Base-by-base conservation (phyloP, 1,140 invertebrate genomes). In the Brachionus koreanus region DNA sequence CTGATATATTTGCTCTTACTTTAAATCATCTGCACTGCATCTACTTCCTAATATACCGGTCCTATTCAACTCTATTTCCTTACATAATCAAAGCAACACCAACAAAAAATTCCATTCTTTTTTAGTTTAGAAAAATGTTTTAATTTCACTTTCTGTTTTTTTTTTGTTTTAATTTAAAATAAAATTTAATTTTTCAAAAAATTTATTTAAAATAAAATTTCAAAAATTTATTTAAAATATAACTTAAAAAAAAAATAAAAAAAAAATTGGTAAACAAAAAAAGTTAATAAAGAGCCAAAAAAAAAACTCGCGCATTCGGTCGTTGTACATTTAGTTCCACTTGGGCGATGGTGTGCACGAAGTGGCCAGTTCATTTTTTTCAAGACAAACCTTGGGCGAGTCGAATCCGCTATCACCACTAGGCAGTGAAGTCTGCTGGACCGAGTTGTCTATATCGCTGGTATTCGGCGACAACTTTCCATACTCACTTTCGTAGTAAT, bases 301-400 rank as follows among this genome's bases (percentile, higher is more conserved):
- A 52, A 9, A 52, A 1, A 19, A 57, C 49, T 57, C 49, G 49
- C 49, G 49, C 49, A 23, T 57, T 16, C 49, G 49, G 49, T 57
- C 49, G 16, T 57, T 57, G 49, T 57, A 57, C 49, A 57, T 69
- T 39, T 23, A 69, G 35, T 37, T 39, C 65, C 65, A 69, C 43
- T 74, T 74, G 16, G 69, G 69, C 25, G 69, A 74, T 46, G 69
- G 42, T 25, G 69, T 74, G 33, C 42, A 29, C 37, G 69, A 74
- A 23, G 39, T 46, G 10, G 37, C 43, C n/a, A 46, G 23, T 7
- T 74, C 69, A 29, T 23, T 49, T 46, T 23, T 46, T 19, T 74
- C 39, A 12, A 74, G 13, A 33, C 69, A 43, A 43, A 74, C 42
- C 43, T 74, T 74, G 39, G 69, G 69, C 19, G 69, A 74, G 23